A percentile compares a stretch with the other conserved stretches of the same genome.
These are phyloP conservation scores for Henricia sp. DNA, from an alignment of 53 echinoderm and acorn worm genomes.

Conservation along the genomic window DNA sequence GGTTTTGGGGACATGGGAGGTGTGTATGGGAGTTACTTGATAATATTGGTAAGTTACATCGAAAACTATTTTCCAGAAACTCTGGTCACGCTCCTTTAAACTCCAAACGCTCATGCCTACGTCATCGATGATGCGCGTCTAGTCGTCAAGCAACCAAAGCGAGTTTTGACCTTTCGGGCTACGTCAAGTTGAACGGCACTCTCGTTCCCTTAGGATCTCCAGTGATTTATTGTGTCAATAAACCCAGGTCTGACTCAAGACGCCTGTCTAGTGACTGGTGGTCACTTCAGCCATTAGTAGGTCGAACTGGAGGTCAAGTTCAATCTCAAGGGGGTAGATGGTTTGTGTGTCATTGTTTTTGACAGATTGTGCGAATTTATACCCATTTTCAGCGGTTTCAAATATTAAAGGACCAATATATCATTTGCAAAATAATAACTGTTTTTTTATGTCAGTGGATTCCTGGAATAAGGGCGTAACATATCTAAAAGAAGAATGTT, in stretches of 20 bases:
- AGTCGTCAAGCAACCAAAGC: too few species aligned
- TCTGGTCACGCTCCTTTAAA: too few species aligned
- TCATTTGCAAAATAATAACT: too few species aligned
- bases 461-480: too few species aligned
- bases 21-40: background rate
- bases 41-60: background rate
- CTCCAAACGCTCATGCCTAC: background rate
- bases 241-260: background rate
- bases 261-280: background rate
- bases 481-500: too few species aligned
- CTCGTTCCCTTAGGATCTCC: background rate
- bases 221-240: slow-evolving; percentile 1
- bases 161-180: background rate
- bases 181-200: background rate
- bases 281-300: background rate
- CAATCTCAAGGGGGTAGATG: background rate
- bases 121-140: background rate
- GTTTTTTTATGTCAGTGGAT: too few species aligned
- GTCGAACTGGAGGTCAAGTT: background rate
- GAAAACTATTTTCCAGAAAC: background rate
- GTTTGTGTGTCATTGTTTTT: background rate
- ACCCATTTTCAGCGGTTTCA: background rate
- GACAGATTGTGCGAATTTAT: background rate
- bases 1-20: background rate
- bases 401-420: too few species aligned